A percentile compares a stretch with the other conserved stretches of the same genome.
phyloP scores from a whole-genome alignment of 2,113 vertebrate species.

The Rhinopomastus cyanomelas region DNA sequence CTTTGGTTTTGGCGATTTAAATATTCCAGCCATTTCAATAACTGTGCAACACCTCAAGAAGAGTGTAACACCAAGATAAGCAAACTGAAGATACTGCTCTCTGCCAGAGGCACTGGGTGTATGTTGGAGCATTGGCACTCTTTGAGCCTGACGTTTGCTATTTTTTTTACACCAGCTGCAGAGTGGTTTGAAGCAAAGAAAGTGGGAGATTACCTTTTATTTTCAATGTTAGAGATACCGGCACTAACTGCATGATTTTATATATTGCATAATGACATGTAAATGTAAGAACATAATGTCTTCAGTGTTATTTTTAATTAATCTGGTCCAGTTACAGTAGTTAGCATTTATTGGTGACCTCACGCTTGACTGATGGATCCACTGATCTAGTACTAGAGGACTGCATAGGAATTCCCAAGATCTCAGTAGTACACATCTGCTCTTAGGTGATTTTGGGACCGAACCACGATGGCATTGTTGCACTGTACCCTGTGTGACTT shows the following conservation, averaged over 20 bases:
- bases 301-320: slow-evolving; percentile 39
- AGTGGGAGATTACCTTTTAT: background rate
- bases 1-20: slow-evolving; percentile 2
- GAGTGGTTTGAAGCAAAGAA: background rate
- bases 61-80: background rate
- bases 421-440: background rate
- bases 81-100: background rate
- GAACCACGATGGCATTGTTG: background rate
- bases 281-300: slow-evolving; percentile 50
- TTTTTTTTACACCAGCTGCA: background rate
- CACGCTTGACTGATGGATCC: background rate
- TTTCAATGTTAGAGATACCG: slow-evolving; percentile 28
- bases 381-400: background rate
- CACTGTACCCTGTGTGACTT: fast-evolving
- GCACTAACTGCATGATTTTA: slow-evolving; percentile 47
- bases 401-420: background rate
- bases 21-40: slow-evolving; percentile 34
- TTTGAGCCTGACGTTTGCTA: background rate
- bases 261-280: slow-evolving; percentile 39
- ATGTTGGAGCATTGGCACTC: background rate
- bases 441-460: too few relatives aligned
- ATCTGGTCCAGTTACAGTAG: slow-evolving; percentile 29
- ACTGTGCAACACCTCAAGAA: background rate
- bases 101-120: background rate
- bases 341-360: slow-evolving; percentile 15